Conservation (phyloP, 2,888 invertebrate genomes). For the Crioceris asparagi region DNA sequence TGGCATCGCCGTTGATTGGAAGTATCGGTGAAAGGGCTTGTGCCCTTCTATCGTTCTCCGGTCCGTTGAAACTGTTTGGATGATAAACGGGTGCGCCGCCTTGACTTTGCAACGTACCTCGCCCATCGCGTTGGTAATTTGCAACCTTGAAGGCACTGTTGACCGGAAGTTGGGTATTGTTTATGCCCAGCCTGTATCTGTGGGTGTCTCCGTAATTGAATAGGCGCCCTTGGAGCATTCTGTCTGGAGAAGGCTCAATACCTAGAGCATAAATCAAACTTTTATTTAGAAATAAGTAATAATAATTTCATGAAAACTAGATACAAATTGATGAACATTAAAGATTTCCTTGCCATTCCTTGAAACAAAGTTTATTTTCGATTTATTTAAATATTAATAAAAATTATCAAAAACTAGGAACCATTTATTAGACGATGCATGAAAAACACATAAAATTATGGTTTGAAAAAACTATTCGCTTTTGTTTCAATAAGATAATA, state of each 20-base stretch:
- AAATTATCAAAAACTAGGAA: no score
- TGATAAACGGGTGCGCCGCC: conserved; percentile 91
- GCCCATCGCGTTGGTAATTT: conserved; percentile 86
- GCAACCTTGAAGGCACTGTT: conserved; percentile 75
- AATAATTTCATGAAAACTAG: no score
- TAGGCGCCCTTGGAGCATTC: conserved; percentile 81
- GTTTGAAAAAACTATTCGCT: no score
- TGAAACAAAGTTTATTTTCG: no score
- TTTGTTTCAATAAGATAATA: no score
- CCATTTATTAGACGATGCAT: no score
- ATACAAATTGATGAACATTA: no score
- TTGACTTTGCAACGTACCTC: conserved; percentile 55
- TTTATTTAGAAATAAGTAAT: no score
- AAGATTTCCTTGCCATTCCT: no score
- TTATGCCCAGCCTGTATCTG: conserved; percentile 79
- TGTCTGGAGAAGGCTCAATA: conserved; percentile 86
- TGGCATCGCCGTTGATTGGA: conserved; percentile 60
- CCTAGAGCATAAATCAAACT: no score
- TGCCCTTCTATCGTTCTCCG: conserved; percentile 58
- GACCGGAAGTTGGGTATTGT: conserved; percentile 85
- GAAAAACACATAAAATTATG: no score
- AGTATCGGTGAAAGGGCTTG: conserved; percentile 48
- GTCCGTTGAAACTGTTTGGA: conserved; percentile 93
- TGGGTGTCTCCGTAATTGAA: conserved; percentile 90
- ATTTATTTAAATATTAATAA: no score